These are phyloP conservation scores for Xanthorhoe designata DNA, from an alignment of 2,888 invertebrate species.

Conservation along the genomic window DNA sequence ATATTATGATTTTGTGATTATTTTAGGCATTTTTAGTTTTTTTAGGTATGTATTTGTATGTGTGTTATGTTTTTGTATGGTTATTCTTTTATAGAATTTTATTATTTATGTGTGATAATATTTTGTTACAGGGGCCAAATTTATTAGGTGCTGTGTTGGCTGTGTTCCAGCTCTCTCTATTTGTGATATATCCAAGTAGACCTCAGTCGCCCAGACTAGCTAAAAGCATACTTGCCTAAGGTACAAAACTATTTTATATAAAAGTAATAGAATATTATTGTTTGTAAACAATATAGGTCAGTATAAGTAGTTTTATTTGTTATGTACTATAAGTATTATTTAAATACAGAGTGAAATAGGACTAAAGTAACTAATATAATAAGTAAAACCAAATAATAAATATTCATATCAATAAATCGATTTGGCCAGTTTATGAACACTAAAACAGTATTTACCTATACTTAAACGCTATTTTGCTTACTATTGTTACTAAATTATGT, in stretches of 20 bases:
- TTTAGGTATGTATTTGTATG: too few relatives aligned
- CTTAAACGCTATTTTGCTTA: too few relatives aligned
- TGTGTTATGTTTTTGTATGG: too few relatives aligned
- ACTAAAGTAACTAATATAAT: not conserved
- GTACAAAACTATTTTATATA: constrained; percentile 24
- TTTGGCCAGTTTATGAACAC: too few relatives aligned
- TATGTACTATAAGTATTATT: not conserved
- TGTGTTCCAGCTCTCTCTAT: constrained; percentile 90
- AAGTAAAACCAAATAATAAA: not conserved
- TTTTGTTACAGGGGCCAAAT: constrained; percentile 90
- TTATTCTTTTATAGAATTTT: too few relatives aligned
- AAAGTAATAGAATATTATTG: constrained; percentile 6
- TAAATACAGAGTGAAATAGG: not conserved
- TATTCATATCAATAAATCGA: not conserved
- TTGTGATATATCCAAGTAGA: constrained; percentile 88
- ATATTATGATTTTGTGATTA: too few relatives aligned
- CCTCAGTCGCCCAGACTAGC: constrained; percentile 50
- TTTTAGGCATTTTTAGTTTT: too few relatives aligned
- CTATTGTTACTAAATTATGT: too few relatives aligned
- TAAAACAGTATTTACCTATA: too few relatives aligned
- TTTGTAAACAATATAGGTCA: constrained; percentile 1
- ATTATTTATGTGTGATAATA: not conserved
- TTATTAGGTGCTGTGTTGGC: constrained; percentile 91
- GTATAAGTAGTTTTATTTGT: constrained; percentile 9
- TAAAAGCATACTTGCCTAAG: constrained; percentile 58